Evolutionary conservation across 2,888 invertebrate species (phyloP).

Genomic region (Leptinotarsa tumamoca): DNA sequence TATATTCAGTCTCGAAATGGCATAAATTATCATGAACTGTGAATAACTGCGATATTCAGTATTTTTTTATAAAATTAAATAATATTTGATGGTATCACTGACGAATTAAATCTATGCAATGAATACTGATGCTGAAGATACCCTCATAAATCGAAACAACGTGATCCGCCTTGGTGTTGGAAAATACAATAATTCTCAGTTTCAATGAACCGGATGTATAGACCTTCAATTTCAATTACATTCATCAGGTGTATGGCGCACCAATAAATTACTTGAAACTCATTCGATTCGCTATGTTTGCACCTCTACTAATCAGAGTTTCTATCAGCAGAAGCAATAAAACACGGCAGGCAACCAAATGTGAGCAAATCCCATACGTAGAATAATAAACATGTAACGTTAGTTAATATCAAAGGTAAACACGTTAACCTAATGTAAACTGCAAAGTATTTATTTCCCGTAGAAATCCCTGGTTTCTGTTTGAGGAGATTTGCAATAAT

Average conservation of each 20-base stretch:
- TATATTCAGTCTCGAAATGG: too few species aligned
- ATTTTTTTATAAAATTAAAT: too few species aligned
- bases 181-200: neutral
- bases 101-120: too few species aligned
- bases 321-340: slow-evolving; percentile 5
- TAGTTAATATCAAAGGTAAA: slow-evolving; percentile 43
- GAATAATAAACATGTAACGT: slow-evolving; percentile 44
- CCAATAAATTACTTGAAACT: neutral
- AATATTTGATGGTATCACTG: too few species aligned
- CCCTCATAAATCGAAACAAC: too few species aligned
- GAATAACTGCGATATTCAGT: too few species aligned
- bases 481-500: slow-evolving; percentile 39
- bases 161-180: too few species aligned
- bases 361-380: slow-evolving; percentile 40
- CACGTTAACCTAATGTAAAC: slow-evolving; percentile 44
- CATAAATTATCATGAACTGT: too few species aligned
- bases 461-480: slow-evolving; percentile 31
- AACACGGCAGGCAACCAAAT: slow-evolving; percentile 23
- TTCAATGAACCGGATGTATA: neutral
- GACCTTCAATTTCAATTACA: neutral
- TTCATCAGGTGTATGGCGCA: neutral
- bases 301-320: neutral
- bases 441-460: slow-evolving; percentile 39
- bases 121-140: too few species aligned
- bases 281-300: neutral